Evolutionary conservation across 92 coral and sea anemone species (phyloP).

Genomic region (Meandrina meandrites): DNA sequence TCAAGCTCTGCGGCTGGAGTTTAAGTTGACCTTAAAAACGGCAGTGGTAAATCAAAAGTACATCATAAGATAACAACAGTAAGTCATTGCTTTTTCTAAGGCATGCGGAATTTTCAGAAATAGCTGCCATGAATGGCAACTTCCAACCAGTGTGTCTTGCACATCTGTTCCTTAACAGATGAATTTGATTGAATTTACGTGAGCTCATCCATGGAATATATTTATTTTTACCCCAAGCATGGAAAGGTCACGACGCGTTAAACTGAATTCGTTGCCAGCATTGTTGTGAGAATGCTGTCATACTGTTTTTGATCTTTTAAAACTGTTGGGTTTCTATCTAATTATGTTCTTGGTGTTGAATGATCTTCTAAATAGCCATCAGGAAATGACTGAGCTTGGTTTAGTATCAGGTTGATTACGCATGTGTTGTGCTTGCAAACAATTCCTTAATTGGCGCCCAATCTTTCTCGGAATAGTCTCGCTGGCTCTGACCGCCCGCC

Average conservation of each 20-base stretch:
- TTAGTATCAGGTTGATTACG: neutral
- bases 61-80: neutral
- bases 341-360: neutral
- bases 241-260: neutral
- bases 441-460: neutral
- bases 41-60: neutral
- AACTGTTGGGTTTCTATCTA: neutral
- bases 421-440: neutral
- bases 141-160: neutral
- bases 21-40: neutral
- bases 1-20: neutral
- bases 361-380: conserved; percentile 4
- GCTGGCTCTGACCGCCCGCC: neutral
- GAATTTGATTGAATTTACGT: neutral
- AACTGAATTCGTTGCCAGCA: conserved; percentile 1
- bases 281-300: neutral
- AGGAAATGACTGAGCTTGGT: neutral
- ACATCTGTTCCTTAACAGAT: neutral
- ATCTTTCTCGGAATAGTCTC: neutral
- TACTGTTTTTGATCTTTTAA: conserved; percentile 4
- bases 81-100: neutral
- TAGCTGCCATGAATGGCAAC: neutral
- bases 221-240: neutral
- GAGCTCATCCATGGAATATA: neutral
- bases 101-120: neutral